phyloP scores from a whole-genome alignment of 2,113 vertebrate species.

The Tylochromis polylepis region DNA sequence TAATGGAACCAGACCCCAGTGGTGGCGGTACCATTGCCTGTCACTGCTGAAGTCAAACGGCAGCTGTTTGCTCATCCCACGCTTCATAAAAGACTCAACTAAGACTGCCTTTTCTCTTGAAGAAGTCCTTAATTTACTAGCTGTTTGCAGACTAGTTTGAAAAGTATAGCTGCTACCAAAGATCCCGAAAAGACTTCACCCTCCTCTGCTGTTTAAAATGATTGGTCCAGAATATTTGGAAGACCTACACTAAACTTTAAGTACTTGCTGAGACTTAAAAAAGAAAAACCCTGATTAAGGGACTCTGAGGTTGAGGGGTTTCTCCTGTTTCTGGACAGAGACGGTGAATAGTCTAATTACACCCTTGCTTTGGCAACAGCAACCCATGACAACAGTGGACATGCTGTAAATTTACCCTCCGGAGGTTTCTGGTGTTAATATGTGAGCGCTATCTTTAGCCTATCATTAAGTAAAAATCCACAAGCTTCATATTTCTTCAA shows the following conservation, averaged over 20 bases:
- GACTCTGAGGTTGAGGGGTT: background rate
- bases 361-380: slow-evolving; percentile 50
- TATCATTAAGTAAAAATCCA: slow-evolving; percentile 41
- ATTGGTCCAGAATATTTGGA: background rate
- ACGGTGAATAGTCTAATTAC: slow-evolving; percentile 12
- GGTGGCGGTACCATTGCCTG: background rate
- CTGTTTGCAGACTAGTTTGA: background rate
- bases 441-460: slow-evolving; percentile 45
- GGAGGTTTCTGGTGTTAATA: slow-evolving; percentile 43
- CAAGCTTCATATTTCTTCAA: slow-evolving; percentile 37
- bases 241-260: background rate
- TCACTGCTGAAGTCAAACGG: slow-evolving; percentile 14
- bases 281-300: background rate
- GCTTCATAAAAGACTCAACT: background rate
- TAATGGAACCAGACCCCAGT: slow-evolving; percentile 22
- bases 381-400: slow-evolving; percentile 46
- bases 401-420: slow-evolving; percentile 21
- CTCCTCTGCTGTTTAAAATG: background rate
- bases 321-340: slow-evolving; percentile 3
- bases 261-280: background rate
- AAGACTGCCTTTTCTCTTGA: background rate
- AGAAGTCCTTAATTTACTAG: background rate
- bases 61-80: slow-evolving; percentile 7
- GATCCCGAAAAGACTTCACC: background rate
- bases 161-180: background rate